Evolutionary conservation across 1,140 invertebrate species (phyloP).

Genomic region (Panonychus citri): DNA sequence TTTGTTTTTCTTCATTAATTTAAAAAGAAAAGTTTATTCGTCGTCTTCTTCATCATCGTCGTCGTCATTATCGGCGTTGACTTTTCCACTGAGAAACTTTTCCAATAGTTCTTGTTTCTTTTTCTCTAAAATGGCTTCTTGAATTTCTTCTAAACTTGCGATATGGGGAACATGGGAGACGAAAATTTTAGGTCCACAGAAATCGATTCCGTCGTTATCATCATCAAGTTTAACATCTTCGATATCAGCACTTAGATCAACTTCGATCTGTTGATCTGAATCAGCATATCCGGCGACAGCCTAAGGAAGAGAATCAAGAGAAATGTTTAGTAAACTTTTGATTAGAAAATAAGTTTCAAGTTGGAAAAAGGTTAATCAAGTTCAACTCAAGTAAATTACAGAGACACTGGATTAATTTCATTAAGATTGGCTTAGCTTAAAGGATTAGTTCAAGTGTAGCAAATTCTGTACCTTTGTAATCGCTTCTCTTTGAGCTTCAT

Average conservation of each 20-base stretch:
- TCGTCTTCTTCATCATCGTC: background rate
- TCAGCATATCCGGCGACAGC: background rate
- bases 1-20: no score
- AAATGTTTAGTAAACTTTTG: no score
- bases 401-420: no score
- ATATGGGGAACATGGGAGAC: conserved; percentile 55
- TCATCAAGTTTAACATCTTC: conserved; percentile 1
- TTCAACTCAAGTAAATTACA: background rate
- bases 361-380: no score
- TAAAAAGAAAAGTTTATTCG: no score
- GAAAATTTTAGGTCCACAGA: conserved; percentile 28
- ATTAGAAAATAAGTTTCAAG: no score
- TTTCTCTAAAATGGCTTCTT: conserved; percentile 57
- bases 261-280: background rate
- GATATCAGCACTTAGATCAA: background rate
- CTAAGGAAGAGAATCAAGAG: background rate
- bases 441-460: background rate
- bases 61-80: background rate
- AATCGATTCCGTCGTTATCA: conserved; percentile 14
- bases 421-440: no score
- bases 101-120: conserved; percentile 68
- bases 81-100: conserved; percentile 22
- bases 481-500: conserved; percentile 35
- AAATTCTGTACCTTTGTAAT: background rate
- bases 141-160: conserved; percentile 64